A percentile compares a stretch with the other conserved stretches of the same genome.
phyloP scores from a whole-genome alignment of 2,888 invertebrate genomes.

The Periphyllus acericola region DNA sequence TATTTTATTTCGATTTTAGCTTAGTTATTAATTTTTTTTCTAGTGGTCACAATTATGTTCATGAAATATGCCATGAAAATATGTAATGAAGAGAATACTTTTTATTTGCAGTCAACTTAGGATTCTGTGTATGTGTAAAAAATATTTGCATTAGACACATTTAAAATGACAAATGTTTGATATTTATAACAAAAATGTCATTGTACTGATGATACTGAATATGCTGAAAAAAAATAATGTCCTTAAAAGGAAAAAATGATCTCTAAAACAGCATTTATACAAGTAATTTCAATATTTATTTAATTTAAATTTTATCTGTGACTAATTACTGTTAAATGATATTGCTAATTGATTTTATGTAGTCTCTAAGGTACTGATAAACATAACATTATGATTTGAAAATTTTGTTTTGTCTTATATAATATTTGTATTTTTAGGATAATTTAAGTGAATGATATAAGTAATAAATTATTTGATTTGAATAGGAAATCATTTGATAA shows the following conservation, averaged over 20 bases:
- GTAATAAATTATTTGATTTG: conserved; percentile 20
- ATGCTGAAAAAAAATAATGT: conserved; percentile 37
- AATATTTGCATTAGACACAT: conserved; percentile 36
- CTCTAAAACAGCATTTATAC: conserved; percentile 39
- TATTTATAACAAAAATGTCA: conserved; percentile 56
- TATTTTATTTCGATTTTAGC: conserved; percentile 27
- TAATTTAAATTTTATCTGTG: conserved; percentile 34
- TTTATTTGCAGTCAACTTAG: conserved; percentile 47
- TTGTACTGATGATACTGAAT: conserved; percentile 33
- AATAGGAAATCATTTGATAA: conserved; percentile 39
- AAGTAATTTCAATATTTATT: conserved; percentile 27
- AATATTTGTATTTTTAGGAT: conserved; percentile 26
- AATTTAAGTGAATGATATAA: conserved; percentile 18
- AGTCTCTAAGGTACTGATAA: conserved; percentile 35
- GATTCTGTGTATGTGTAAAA: conserved; percentile 40
- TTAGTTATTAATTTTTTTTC: conserved; percentile 47
- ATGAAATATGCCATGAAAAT: conserved; percentile 48
- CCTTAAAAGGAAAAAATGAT: conserved; percentile 40
- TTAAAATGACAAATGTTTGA: conserved; percentile 39
- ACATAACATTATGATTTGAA: background rate
- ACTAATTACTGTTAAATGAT: conserved; percentile 18
- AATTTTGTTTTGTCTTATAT: background rate
- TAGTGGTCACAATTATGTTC: conserved; percentile 55
- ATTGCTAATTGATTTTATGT: conserved; percentile 55
- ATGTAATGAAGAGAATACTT: conserved; percentile 30